Evolutionary conservation across 2,888 invertebrate species (phyloP).

Genomic region (Erannis defoliaria): DNA sequence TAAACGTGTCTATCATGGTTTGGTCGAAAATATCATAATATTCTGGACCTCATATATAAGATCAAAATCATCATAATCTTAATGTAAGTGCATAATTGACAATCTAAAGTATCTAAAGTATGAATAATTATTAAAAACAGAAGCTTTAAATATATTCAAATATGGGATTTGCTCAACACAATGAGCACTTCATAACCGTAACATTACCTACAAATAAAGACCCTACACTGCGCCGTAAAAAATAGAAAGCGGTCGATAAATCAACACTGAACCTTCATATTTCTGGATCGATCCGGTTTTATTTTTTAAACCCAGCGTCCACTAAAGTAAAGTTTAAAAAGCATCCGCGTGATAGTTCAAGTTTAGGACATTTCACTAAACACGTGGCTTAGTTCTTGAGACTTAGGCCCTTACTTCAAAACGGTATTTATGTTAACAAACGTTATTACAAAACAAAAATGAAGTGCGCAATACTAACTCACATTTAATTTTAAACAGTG

Average conservation of each 20-base stretch:
- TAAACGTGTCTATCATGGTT: too few species aligned
- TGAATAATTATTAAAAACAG: background rate
- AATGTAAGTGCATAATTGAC: background rate
- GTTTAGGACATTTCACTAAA: too few species aligned
- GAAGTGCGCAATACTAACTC: too few species aligned
- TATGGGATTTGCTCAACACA: background rate
- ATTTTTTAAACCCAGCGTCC: background rate
- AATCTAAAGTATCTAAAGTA: background rate
- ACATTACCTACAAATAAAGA: constrained; percentile 20
- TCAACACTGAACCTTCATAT: constrained; percentile 33
- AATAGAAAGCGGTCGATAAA: constrained; percentile 40
- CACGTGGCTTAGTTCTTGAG: too few species aligned
- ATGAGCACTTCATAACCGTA: constrained; percentile 22
- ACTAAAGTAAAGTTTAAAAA: constrained; percentile 1
- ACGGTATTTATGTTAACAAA: too few species aligned
- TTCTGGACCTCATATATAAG: too few species aligned
- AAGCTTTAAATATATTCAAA: background rate
- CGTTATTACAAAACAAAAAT: too few species aligned
- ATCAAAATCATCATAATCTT: too few species aligned
- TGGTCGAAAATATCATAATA: too few species aligned
- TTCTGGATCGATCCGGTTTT: constrained; percentile 35
- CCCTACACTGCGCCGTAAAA: constrained; percentile 26
- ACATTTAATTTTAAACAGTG: too few species aligned
- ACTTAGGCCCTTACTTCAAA: too few species aligned
- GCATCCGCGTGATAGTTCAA: background rate